Evolutionary conservation across 2,888 invertebrate genomes (phyloP).

Genomic region (Eumerus sabulonum): DNA sequence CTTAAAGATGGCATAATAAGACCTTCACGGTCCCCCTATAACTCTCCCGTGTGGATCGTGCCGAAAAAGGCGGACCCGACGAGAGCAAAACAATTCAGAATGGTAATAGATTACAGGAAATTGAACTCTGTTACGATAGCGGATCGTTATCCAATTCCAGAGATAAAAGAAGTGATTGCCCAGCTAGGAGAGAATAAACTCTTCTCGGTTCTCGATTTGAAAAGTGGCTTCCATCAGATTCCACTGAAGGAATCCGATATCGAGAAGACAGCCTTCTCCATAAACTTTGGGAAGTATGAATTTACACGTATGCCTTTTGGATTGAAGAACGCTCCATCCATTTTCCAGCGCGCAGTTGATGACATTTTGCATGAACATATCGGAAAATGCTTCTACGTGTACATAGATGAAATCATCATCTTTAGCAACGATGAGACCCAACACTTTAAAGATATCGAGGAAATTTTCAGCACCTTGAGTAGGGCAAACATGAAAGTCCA

Average conservation of each 20-base stretch:
- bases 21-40: constrained; percentile 45
- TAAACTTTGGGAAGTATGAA: constrained; percentile 54
- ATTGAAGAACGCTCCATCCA: constrained; percentile 50
- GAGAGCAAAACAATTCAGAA: constrained; percentile 11
- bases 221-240: constrained; percentile 15
- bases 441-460: not conserved
- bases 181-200: constrained; percentile 7
- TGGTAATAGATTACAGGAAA: constrained; percentile 34
- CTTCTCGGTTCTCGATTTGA: constrained; percentile 28
- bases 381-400: constrained; percentile 33
- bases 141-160: constrained; percentile 40
- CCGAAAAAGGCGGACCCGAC: constrained; percentile 26
- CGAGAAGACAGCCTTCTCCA: constrained; percentile 53
- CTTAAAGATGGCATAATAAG: constrained; percentile 44
- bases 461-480: constrained; percentile 15
- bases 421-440: not conserved
- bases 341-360: constrained; percentile 46
- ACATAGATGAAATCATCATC: constrained; percentile 53
- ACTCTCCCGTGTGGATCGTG: constrained; percentile 54
- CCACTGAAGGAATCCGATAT: constrained; percentile 41
- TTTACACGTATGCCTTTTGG: constrained; percentile 55
- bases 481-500: constrained; percentile 48
- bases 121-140: constrained; percentile 26
- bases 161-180: constrained; percentile 24
- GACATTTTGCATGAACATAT: constrained; percentile 32